Conservation (phyloP, 2,888 invertebrate species). For the Diaprepes abbreviatus region DNA sequence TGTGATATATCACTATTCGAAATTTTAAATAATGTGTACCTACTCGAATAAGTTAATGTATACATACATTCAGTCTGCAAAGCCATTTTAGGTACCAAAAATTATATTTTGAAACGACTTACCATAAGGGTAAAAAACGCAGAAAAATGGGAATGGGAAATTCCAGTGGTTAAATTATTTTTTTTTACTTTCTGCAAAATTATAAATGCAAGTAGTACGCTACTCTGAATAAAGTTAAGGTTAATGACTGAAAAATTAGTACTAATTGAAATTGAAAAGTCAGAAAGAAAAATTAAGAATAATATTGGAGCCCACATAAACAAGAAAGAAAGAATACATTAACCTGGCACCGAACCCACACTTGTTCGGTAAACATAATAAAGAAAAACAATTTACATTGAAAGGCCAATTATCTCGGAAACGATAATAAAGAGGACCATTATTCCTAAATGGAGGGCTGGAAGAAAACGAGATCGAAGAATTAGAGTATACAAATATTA, state of each 20-base stretch:
- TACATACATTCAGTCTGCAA: too few relatives aligned
- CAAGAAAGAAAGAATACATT: constrained; percentile 24
- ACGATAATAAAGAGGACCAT: constrained; percentile 26
- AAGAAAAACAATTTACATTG: constrained; percentile 32
- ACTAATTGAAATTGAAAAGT: background rate
- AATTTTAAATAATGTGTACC: too few relatives aligned
- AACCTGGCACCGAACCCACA: constrained; percentile 27
- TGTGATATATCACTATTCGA: too few relatives aligned
- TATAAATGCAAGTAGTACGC: too few relatives aligned
- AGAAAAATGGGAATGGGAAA: too few relatives aligned
- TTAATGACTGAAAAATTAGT: background rate
- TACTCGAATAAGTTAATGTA: too few relatives aligned
- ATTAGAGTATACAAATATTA: background rate
- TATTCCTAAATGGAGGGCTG: constrained; percentile 20
- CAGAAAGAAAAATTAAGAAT: constrained; percentile 1
- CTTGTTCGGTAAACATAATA: constrained; percentile 31
- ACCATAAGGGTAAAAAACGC: too few relatives aligned
- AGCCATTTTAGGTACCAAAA: too few relatives aligned
- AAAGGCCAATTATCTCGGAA: constrained; percentile 33
- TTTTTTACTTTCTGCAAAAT: too few relatives aligned
- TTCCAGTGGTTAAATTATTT: too few relatives aligned
- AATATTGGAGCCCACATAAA: constrained; percentile 1
- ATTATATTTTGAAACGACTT: too few relatives aligned
- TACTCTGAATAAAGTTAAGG: too few relatives aligned
- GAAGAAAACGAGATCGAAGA: background rate